Evolutionary conservation across 2,113 vertebrate species (phyloP).

Genomic region (Dolichallabes microphthalmus): DNA sequence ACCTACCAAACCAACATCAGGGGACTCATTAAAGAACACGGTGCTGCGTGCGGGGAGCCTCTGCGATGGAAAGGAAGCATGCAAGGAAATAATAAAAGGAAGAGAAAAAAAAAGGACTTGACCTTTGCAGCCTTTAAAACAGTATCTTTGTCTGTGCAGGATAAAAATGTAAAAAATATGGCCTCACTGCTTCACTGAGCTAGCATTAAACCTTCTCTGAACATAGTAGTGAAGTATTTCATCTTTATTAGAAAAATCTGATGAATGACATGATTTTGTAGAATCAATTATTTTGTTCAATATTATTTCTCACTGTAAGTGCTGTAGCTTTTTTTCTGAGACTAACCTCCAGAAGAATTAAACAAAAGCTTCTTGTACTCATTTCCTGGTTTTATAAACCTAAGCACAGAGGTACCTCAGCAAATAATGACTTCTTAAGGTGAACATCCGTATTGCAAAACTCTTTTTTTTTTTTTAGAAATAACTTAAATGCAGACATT

Average conservation of each 20-base stretch:
- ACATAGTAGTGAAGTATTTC: not conserved
- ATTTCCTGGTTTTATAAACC: not conserved
- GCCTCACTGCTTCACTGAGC: not conserved
- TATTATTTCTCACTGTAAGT: not conserved
- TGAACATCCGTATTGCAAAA: too few species aligned
- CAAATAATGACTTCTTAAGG: too few species aligned
- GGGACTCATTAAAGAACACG: conserved; percentile 53
- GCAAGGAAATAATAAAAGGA: not conserved
- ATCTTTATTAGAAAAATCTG: not conserved
- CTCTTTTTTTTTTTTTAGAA: too few species aligned
- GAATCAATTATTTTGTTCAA: not conserved
- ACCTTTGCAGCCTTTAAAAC: conserved; percentile 14
- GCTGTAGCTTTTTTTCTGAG: not conserved
- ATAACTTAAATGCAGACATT: too few species aligned
- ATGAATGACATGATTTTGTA: not conserved
- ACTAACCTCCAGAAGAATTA: not conserved
- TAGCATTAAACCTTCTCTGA: too few species aligned
- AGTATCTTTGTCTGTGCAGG: not conserved
- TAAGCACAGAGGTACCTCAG: too few species aligned
- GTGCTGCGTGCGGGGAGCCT: conserved; percentile 32
- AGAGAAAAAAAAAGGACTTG: not conserved
- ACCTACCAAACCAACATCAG: conserved; percentile 42
- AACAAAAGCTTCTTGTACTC: not conserved
- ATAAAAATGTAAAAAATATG: not conserved
- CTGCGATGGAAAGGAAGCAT: conserved; percentile 43